Base-by-base conservation (phyloP, 2,888 invertebrate genomes). In the Sialis lutaria region DNA sequence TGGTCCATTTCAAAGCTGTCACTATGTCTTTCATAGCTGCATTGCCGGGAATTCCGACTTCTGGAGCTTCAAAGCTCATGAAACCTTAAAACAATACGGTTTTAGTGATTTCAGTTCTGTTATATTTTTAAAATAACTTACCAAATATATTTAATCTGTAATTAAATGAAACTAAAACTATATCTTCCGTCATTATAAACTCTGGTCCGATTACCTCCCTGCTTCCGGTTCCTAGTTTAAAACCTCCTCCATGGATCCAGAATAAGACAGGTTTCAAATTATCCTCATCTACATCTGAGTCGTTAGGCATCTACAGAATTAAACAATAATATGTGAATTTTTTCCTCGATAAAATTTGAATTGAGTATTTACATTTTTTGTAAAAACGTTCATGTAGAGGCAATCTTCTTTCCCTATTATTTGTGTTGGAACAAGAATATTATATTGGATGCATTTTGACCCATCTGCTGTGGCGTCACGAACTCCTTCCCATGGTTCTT, bases 371-470 rank as follows among this genome's bases (percentile, higher is more conserved):
- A 50, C 50, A 39, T 45, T 42, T 42, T 46, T 49, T 2, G 50
- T 47, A 35, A 45, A 49, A 8, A 50, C 49, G 35, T 48, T 50
- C 22, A 50, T 33, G 41, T 43, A 50, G 10, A 50, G 47, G 34
- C 50, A 50, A 34, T 50, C 50, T 45, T 50, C 50, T 39, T n/a
- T 31, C 4, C 42, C 42, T 13, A 8, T 6, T 22, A 10, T 7
- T 31, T 10, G 22, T 6, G 10, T 10, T 31, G 42, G 13, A 22
- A 42, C 8, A 4, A 31, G 10, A 31, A 10, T 31, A 22, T 22
- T 22, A 13, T 10, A 10, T 5, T 42, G 42, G 22, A 42, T 8
- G 31, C 42, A 42, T 42, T 31, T 3, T 8, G 9, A 8, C 6
- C 42, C 42, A 8, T 42, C 42, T 22, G 7, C 31, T 22, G 10